Evolutionary conservation across 2,888 invertebrate species (phyloP), one percentile per base, ranked within the genome.

Genomic region (Pristionchus mayeri): DNA sequence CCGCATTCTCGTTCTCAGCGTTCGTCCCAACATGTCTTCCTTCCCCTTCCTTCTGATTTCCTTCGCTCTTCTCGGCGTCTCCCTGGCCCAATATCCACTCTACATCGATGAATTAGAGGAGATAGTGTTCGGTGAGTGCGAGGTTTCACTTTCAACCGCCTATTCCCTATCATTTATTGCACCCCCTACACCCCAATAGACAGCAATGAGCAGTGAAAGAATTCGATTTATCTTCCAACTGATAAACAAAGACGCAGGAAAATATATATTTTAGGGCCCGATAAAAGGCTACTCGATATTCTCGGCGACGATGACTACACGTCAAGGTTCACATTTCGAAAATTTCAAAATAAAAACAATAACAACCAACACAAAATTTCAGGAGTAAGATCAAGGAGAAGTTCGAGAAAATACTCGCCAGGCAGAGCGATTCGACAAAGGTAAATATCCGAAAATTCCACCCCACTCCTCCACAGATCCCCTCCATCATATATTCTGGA

Each of bases 61-160:
- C 3, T 11, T 71, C n/a, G 6, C 71, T 18, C 44, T 71, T 40
- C 21, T 71, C 71, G 13, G n/a, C 21, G 27, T 40, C 75, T 75
- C 63, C 2, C 40, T 40, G 3, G 18, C 18, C 40, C 9, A 50
- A 3, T 30, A 78, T 27, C 76, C 76, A 0, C 76, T 78, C 27
- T 50, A 78, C 76, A 78, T 78, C 30, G 76, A 50, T 18, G 48
- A 50, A 50, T n/a, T 78, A 21, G 50, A 78, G 18, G 0, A 78
- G 3, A 13, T 78, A 13, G 76, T 78, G 4, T 4, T 30, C n/a
- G 71, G 71, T 44, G 2, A 21, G 67, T 37, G 67, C 18, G 7
- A 18, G 9, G 9, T 37, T 11, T 44, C 63, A 34, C 63, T 44
- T 44, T 44, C n/a, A n/a, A n/a, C n/a, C n/a, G n/a, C n/a, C n/a